Conservation (phyloP, 2,888 invertebrate species). For the Epiblema foenella region DNA sequence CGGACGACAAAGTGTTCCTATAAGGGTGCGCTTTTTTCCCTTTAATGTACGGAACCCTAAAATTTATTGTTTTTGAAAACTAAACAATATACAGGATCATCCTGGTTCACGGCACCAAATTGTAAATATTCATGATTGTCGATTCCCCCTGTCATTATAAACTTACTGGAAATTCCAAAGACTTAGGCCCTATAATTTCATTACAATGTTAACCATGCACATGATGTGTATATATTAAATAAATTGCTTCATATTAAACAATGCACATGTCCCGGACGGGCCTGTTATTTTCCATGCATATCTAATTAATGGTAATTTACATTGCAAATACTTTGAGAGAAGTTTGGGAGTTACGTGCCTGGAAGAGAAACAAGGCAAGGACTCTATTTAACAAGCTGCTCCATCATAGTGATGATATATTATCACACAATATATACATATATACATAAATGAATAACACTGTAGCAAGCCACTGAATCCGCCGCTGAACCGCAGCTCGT, state of each 20-base stretch:
- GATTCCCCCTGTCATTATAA: background rate
- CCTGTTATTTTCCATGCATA: slow-evolving; percentile 73
- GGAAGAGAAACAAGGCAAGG: slow-evolving; percentile 47
- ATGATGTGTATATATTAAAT: slow-evolving; percentile 39
- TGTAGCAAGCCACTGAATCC: too few species aligned
- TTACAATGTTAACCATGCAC: slow-evolving; percentile 26
- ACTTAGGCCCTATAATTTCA: slow-evolving; percentile 32
- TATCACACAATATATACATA: too few species aligned
- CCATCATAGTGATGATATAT: background rate
- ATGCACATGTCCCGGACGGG: slow-evolving; percentile 53
- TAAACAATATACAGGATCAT: background rate
- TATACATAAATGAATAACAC: too few species aligned
- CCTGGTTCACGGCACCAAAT: background rate
- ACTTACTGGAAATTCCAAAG: slow-evolving; percentile 21
- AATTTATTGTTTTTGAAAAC: too few species aligned
- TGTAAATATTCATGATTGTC: slow-evolving; percentile 24
- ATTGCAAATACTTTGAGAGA: slow-evolving; percentile 68
- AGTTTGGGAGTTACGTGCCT: slow-evolving; percentile 48
- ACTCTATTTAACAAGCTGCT: background rate
- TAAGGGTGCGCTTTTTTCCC: too few species aligned
- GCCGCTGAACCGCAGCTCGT: too few species aligned
- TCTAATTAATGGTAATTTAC: slow-evolving; percentile 72
- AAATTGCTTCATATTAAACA: slow-evolving; percentile 44
- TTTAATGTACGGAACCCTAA: too few species aligned
- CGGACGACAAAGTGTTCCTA: too few species aligned